A percentile compares a stretch with the other conserved stretches of the same genome.
Conservation (phyloP, 2,888 invertebrate species). For the Andrena dorsata region DNA sequence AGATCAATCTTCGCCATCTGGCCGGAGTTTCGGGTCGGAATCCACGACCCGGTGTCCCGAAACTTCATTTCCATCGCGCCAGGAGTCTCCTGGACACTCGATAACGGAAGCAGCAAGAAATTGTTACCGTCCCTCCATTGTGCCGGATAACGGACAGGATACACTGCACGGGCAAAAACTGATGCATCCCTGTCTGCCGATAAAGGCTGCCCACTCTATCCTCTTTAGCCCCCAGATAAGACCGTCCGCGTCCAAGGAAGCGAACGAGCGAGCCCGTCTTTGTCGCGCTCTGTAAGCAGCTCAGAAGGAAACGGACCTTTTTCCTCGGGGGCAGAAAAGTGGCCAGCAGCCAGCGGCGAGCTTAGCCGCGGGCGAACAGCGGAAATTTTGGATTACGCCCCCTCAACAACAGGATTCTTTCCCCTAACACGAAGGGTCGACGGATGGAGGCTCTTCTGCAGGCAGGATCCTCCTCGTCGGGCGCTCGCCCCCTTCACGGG, state of each 20-base stretch:
- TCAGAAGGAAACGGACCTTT: conserved; percentile 48
- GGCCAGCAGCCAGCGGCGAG: conserved; percentile 48
- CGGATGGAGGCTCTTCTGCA: conserved; percentile 15
- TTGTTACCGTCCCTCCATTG: conserved; percentile 35
- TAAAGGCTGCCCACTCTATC: conserved; percentile 54
- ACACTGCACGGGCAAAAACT: conserved; percentile 68
- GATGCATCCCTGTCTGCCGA: conserved; percentile 67
- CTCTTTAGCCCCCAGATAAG: conserved; percentile 67
- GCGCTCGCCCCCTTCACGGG: background rate
- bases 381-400: conserved; percentile 68
- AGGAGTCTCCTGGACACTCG: conserved; percentile 6
- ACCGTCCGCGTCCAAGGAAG: conserved; percentile 47
- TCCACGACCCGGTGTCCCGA: background rate
- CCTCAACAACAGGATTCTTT: conserved; percentile 55
- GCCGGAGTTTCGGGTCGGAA: background rate
- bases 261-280: conserved; percentile 29
- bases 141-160: conserved; percentile 36
- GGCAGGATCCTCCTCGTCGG: conserved; percentile 22
- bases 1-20: background rate
- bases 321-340: conserved; percentile 33
- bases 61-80: conserved; percentile 5
- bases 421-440: conserved; percentile 30
- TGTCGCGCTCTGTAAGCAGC: conserved; percentile 63
- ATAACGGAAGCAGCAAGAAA: conserved; percentile 44
- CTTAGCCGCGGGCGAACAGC: conserved; percentile 50